Evolutionary conservation across 1,140 invertebrate genomes (phyloP), one percentile per base, ranked within the genome.

Genomic region (Eurosta solidaginis): DNA sequence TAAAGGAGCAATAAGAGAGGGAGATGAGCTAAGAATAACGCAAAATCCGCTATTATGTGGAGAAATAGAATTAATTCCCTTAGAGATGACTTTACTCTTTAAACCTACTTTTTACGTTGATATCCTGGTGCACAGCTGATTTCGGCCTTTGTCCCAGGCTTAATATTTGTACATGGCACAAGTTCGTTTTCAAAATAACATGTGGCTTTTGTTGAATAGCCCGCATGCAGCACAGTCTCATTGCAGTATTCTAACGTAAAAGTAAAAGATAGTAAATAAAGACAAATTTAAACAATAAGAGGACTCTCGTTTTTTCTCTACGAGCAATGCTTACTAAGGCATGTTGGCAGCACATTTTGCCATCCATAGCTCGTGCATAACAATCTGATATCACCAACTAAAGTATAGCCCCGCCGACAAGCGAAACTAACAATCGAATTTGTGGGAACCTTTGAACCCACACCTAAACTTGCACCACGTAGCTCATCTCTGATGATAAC

Each of bases 231-330:
- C n/a, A 40, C 12, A 6, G 5, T 20, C 22, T 29, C 29, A 40
- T 68, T 17, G 44, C 74, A 75, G 22, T 29, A 75, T 20, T 75
- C 74, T 75, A 50, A n/a, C n/a, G n/a, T 25, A 25, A 47, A 50
- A 36, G 20, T 3, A 14, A 63, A 63, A 36, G 20, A 36, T 9
- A 47, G 54, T 47, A 20, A 75, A 42, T 14, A 44, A 40, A 20
- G 45, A 47, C 9, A 20, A 1, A 33, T 42, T 42, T 20, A 1
- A 63, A 3, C 12, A 36, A 63, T 17, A 36, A 63, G 54, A 17
- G 12, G n/a, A 47, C 45, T 47, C 36, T 63, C 7, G 33, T 17
- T n/a, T n/a, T 5, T 1, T 9, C 7, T 68, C 17, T 22, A 22
- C n/a, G 17, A 22, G 49, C 33, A 59, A 59, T 29, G 33, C 59